Evolutionary conservation across 2,797 vertebrate genomes (phyloP).

Genomic region (Coranthus polyacanthus): DNA sequence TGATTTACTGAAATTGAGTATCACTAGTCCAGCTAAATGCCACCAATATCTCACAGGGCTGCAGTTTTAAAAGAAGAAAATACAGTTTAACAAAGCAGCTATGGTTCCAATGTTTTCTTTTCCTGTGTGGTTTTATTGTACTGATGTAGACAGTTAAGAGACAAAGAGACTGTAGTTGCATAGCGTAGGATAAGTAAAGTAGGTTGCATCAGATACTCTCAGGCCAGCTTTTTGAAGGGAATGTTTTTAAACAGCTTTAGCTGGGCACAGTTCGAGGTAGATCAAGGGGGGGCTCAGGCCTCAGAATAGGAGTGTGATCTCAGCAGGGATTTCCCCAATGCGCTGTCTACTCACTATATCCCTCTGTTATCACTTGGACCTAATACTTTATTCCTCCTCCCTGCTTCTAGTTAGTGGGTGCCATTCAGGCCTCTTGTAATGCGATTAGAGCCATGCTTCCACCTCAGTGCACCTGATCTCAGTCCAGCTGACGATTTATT

Average conservation of each 20-base stretch:
- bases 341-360: conserved; percentile 18
- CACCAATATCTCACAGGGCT: conserved; percentile 33
- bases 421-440: conserved; percentile 55
- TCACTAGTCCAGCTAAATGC: conserved; percentile 41
- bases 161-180: background rate
- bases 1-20: conserved; percentile 41
- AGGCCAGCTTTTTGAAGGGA: conserved; percentile 4
- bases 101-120: background rate
- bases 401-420: conserved; percentile 25
- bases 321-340: conserved; percentile 65
- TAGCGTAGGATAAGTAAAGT: background rate
- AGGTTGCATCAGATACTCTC: conserved; percentile 7
- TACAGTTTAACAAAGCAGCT: conserved; percentile 14
- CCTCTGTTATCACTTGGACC: conserved; percentile 49
- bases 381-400: conserved; percentile 36
- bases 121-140: background rate
- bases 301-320: conserved; percentile 43
- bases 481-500: conserved; percentile 26
- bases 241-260: conserved; percentile 25
- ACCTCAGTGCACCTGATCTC: conserved; percentile 53
- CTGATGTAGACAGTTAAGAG: background rate
- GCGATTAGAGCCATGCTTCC: conserved; percentile 56
- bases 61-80: conserved; percentile 2
- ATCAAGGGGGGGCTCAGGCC: background rate
- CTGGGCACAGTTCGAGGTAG: background rate